Conservation (phyloP, 2,888 invertebrate species). For the Pandemis heparana region DNA sequence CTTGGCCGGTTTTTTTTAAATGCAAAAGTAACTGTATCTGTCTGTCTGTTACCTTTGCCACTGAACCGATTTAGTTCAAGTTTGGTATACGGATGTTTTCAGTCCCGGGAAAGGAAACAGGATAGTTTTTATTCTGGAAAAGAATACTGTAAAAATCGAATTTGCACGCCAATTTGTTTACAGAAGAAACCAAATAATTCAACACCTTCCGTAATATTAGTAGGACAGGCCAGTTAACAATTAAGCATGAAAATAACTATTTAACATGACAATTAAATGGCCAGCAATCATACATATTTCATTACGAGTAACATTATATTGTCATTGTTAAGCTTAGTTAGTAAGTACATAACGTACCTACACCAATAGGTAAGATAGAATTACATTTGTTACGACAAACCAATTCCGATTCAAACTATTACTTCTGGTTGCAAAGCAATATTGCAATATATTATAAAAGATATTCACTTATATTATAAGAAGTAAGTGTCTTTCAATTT, state of each 20-base stretch:
- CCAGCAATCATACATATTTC: constrained; percentile 10
- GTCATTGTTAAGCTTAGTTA: background rate
- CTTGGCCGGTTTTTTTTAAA: too few species aligned
- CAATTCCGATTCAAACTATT: constrained; percentile 30
- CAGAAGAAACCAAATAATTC: background rate
- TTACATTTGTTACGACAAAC: constrained; percentile 36
- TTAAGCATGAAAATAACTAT: background rate
- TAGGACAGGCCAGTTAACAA: background rate
- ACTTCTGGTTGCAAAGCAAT: constrained; percentile 26
- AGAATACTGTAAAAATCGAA: too few species aligned
- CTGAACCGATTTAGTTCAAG: too few species aligned
- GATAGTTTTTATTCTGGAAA: too few species aligned
- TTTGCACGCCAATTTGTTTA: background rate
- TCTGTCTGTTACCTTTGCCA: too few species aligned
- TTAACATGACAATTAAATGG: constrained; percentile 6
- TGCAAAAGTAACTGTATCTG: too few species aligned
- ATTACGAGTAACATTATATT: background rate
- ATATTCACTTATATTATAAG: background rate
- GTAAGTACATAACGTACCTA: background rate
- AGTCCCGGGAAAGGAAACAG: too few species aligned
- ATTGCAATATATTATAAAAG: constrained; percentile 27
- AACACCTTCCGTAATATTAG: background rate
- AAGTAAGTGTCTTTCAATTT: constrained; percentile 11
- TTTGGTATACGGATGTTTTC: too few species aligned
- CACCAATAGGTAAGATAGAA: constrained; percentile 24